Conservation (phyloP, 2,888 invertebrate genomes). For the Protodeltote pygarga region DNA sequence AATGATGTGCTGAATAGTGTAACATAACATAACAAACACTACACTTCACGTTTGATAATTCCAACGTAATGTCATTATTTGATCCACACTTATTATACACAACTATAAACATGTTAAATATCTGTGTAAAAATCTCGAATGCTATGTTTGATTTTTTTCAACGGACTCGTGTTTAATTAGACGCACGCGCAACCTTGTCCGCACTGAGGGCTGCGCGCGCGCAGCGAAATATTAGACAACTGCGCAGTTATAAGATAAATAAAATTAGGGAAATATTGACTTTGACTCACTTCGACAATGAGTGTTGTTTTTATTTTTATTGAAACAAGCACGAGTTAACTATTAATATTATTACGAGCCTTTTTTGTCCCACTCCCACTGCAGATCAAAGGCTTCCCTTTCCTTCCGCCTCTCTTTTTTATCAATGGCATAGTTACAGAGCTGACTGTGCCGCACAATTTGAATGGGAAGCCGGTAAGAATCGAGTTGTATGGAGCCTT, state of each 20-base stretch:
- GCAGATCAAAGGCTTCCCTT: too few relatives aligned
- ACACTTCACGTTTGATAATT: slow-evolving; percentile 24
- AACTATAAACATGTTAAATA: slow-evolving; percentile 19
- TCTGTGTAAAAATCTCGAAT: slow-evolving; percentile 38
- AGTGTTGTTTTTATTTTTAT: slow-evolving; percentile 4
- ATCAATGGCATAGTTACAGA: too few relatives aligned
- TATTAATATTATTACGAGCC: too few relatives aligned
- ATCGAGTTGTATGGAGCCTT: too few relatives aligned
- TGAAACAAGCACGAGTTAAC: background rate
- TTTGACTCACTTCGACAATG: slow-evolving; percentile 37
- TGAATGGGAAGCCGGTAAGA: too few relatives aligned
- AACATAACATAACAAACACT: slow-evolving; percentile 14
- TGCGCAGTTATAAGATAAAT: slow-evolving; percentile 65
- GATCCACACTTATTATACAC: slow-evolving; percentile 12
- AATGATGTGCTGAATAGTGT: slow-evolving; percentile 14
- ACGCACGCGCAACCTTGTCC: slow-evolving; percentile 58
- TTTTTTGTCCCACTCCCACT: too few relatives aligned
- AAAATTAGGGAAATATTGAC: slow-evolving; percentile 53
- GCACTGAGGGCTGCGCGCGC: slow-evolving; percentile 46
- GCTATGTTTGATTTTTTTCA: slow-evolving; percentile 43
- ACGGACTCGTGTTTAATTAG: slow-evolving; percentile 50
- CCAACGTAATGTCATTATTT: slow-evolving; percentile 23
- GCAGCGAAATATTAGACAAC: slow-evolving; percentile 56
- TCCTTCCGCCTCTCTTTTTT: too few relatives aligned
- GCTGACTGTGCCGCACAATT: too few relatives aligned